A percentile compares a stretch with the other conserved stretches of the same genome.
These are phyloP conservation scores for Dromococcyx pavoninus DNA, from an alignment of 2,797 vertebrate genomes.

Conservation along the genomic window DNA sequence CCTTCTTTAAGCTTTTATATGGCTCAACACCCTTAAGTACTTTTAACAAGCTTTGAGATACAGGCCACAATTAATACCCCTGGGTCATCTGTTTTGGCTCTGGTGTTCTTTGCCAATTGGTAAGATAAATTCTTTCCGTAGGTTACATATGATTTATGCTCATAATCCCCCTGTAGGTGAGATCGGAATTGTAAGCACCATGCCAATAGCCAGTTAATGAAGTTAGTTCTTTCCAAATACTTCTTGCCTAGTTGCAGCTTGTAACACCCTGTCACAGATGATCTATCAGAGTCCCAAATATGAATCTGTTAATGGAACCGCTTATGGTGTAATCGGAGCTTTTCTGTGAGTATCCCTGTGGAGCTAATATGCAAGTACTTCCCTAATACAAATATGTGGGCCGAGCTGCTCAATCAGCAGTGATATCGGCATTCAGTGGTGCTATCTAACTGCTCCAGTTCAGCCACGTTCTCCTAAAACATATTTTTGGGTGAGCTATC, in stretches of 20 bases:
- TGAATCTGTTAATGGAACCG: not conserved
- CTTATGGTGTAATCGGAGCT: not conserved
- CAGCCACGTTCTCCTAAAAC: not conserved
- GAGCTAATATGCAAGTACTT: not conserved
- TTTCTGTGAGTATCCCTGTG: not conserved
- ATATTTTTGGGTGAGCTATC: not conserved
- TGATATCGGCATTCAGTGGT: not conserved
- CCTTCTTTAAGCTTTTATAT: not conserved
- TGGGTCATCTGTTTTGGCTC: not conserved
- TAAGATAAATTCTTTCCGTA: not conserved
- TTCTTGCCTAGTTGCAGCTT: not conserved
- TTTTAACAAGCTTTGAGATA: not conserved
- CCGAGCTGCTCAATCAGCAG: not conserved
- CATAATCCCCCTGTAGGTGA: not conserved
- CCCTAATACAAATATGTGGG: not conserved
- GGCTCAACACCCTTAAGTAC: not conserved
- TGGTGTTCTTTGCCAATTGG: not conserved
- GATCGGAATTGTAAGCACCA: not conserved
- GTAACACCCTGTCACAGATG: not conserved
- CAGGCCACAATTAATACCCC: not conserved
- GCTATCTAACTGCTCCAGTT: not conserved
- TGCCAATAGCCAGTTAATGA: not conserved
- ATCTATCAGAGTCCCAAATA: not conserved
- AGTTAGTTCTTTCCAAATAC: not conserved
- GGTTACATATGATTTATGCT: not conserved